Base-by-base conservation (phyloP, 2,888 invertebrate genomes). In the Abscondita cerata region DNA sequence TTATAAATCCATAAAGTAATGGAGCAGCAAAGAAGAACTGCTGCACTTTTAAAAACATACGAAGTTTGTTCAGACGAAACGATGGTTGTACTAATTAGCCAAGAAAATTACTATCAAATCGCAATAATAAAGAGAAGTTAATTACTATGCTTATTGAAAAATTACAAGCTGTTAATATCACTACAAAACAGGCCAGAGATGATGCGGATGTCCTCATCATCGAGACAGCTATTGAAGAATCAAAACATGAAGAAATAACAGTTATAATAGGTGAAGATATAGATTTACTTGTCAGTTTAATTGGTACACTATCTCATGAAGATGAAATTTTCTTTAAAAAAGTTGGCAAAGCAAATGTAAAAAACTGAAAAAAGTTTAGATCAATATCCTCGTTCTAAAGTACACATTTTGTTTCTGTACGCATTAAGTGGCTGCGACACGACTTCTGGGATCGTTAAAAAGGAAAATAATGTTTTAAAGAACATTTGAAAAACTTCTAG, bases 191-290 rank as follows among this genome's bases (percentile, higher is more conserved):
- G n/a, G n/a, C n/a, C n/a, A n/a, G n/a, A n/a, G n/a, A n/a, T n/a
- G n/a, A n/a, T n/a, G n/a, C n/a, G n/a, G n/a, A n/a, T n/a, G n/a
- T n/a, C n/a, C n/a, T n/a, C 2, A 6, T 25, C 2, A 6, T 25
- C 6, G 25, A 25, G 6, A 25, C 25, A 25, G 25, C 25, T 2
- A 25, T 25, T 25, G 25, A 25, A 25, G 59, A 60, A 71, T 73
- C 72, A 46, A 50, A 71, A 66, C 62, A 62, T 64, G 20, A 66
- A 52, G 68, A 38, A 38, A 73, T 67, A 59, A 59, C 67, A 20
- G 73, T 75, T 67, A 74, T 77, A 60, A 71, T 76, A 70, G 73
- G 74, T 73, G 70, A 77, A 75, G 76, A 78, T 70, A 73, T 75
- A 41, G 74, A 77, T 75, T 72, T 77, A 65, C 69, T 76, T 46